These are phyloP conservation scores for Ophonus ardosiacus DNA, from an alignment of 2,888 invertebrate species.

Conservation along the genomic window DNA sequence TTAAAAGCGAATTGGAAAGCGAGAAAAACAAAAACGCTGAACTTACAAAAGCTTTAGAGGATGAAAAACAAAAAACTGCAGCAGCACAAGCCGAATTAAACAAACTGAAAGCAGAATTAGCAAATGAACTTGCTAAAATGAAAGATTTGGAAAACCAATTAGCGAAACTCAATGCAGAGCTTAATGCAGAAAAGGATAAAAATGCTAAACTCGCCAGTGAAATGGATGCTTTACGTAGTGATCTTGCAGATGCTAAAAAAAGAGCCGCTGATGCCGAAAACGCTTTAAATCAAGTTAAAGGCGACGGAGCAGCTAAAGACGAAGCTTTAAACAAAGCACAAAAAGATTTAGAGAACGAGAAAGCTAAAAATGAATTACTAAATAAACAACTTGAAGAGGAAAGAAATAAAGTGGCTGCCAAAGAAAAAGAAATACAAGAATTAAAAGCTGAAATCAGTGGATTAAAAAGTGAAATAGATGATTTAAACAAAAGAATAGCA, in stretches of 20 bases:
- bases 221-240: neutral
- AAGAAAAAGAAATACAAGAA: constrained; percentile 66
- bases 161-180: neutral
- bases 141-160: neutral
- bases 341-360: constrained; percentile 43
- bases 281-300: neutral
- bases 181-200: neutral
- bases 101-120: constrained; percentile 63
- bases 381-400: constrained; percentile 27
- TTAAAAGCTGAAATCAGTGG: neutral
- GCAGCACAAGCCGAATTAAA: constrained; percentile 1
- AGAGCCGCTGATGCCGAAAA: neutral
- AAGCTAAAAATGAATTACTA: constrained; percentile 57
- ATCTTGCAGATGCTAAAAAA: neutral
- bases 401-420: constrained; percentile 9
- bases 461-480: constrained; percentile 1
- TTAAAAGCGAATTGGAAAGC: constrained; percentile 66
- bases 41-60: neutral
- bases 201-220: neutral
- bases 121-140: neutral
- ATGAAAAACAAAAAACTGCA: neutral
- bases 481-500: neutral
- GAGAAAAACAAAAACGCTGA: constrained; percentile 58
- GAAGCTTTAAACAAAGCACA: neutral
- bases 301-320: neutral